These are phyloP conservation scores for Rhabdornis inornatus DNA, from an alignment of 2,113 vertebrate species.

Conservation along the genomic window DNA sequence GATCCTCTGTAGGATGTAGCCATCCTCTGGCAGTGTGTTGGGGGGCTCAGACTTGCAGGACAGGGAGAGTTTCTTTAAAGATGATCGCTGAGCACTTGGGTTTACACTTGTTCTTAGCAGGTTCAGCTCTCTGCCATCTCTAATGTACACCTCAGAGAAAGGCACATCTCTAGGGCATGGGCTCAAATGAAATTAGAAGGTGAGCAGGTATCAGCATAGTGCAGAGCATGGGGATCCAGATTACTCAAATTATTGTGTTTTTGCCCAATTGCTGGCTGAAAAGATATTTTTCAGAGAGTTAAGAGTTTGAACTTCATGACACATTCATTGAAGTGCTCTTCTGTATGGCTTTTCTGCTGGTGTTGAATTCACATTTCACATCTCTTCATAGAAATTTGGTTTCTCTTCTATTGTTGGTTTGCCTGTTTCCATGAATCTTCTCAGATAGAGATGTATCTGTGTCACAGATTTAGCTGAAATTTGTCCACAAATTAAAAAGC, in stretches of 20 bases:
- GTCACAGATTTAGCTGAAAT: background rate
- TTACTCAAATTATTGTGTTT: background rate
- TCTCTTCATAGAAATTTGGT: background rate
- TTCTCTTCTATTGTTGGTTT: background rate
- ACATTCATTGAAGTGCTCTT: background rate
- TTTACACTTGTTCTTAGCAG: background rate
- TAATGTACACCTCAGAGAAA: background rate
- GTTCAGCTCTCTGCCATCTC: background rate
- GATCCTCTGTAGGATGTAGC: background rate
- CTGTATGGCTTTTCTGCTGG: background rate
- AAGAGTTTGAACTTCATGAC: background rate
- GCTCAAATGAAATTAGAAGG: background rate
- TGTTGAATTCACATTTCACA: background rate
- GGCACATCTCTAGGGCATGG: background rate
- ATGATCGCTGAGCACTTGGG: background rate
- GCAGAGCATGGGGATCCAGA: background rate
- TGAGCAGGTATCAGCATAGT: background rate
- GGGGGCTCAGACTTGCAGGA: background rate
- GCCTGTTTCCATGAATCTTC: background rate
- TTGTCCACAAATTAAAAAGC: background rate
- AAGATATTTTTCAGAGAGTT: background rate
- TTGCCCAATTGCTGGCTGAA: background rate
- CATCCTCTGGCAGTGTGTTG: background rate
- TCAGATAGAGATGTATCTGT: background rate
- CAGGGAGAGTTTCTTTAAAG: background rate